Conservation (phyloP, 2,113 vertebrate genomes). For the Rostratula benghalensis region DNA sequence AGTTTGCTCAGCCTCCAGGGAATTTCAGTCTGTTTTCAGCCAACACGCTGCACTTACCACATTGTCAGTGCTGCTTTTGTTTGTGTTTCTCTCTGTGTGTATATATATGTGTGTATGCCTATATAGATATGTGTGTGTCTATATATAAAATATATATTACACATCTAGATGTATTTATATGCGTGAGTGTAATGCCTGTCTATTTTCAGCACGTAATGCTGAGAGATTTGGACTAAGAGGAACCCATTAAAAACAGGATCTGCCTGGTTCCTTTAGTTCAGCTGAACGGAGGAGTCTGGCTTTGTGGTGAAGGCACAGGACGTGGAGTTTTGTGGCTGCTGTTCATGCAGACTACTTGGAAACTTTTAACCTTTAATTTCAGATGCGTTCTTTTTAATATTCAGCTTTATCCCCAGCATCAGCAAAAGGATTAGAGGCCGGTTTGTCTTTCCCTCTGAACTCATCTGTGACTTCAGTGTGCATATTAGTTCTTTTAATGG, state of each 20-base stretch:
- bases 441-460: conserved; percentile 39
- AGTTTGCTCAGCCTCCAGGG: neutral
- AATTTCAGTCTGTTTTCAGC: conserved; percentile 21
- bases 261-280: neutral
- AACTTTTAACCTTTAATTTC: conserved; percentile 18
- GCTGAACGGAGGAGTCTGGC: neutral
- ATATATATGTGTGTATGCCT: neutral
- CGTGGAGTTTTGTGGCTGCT: neutral
- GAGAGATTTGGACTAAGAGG: neutral
- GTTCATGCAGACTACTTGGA: neutral
- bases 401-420: conserved; percentile 12
- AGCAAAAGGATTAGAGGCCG: conserved; percentile 16
- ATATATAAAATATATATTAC: neutral
- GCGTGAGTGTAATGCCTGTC: neutral
- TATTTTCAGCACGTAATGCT: neutral
- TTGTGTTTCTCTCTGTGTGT: neutral
- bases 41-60: neutral
- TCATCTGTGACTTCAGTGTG: conserved; percentile 27
- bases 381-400: neutral
- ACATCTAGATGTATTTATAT: neutral
- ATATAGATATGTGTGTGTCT: neutral
- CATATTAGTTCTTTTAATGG: conserved; percentile 49
- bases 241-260: neutral
- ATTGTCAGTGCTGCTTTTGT: neutral
- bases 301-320: neutral